phyloP scores from a whole-genome alignment of 2,113 vertebrate genomes.

The Stigmatopora argus region DNA sequence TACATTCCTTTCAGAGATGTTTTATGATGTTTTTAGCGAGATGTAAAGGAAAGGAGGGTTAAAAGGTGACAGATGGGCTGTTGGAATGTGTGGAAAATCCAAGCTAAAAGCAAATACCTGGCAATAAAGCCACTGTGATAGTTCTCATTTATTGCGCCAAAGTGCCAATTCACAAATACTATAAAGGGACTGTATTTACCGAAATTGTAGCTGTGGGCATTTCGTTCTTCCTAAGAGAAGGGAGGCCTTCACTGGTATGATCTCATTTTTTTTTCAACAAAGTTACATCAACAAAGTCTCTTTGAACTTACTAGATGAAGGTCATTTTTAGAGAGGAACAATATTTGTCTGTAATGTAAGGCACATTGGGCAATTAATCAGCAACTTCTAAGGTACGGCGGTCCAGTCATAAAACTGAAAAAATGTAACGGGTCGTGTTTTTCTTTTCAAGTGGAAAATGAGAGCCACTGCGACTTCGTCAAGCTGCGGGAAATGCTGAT shows the following conservation, averaged over 20 bases:
- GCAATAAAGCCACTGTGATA: neutral
- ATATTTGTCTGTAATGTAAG: neutral
- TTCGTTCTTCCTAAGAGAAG: neutral
- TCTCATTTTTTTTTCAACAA: no score
- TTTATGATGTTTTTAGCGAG: constrained; percentile 17
- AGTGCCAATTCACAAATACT: neutral
- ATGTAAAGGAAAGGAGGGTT: constrained; percentile 14
- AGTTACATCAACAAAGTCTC: no score
- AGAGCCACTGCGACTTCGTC: constrained; percentile 95
- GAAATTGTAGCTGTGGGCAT: neutral
- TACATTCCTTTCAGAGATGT: constrained; percentile 36
- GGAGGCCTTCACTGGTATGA: no score
- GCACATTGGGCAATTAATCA: neutral
- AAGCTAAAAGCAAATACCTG: constrained; percentile 3
- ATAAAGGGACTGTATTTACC: neutral
- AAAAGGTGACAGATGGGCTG: constrained; percentile 34
- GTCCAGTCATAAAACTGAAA: neutral
- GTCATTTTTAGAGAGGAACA: neutral
- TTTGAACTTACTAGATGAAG: no score
- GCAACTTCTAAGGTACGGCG: neutral
- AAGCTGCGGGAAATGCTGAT: constrained; percentile 96
- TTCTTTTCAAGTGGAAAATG: constrained; percentile 82
- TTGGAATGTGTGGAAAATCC: constrained; percentile 7
- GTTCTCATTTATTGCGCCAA: neutral
- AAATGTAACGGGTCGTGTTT: neutral